Percentiles rank a stretch among this genome's conserved stretches.
These are phyloP conservation scores for Ispidina lecontei DNA, from an alignment of 2,797 vertebrate species.

Conservation along the genomic window DNA sequence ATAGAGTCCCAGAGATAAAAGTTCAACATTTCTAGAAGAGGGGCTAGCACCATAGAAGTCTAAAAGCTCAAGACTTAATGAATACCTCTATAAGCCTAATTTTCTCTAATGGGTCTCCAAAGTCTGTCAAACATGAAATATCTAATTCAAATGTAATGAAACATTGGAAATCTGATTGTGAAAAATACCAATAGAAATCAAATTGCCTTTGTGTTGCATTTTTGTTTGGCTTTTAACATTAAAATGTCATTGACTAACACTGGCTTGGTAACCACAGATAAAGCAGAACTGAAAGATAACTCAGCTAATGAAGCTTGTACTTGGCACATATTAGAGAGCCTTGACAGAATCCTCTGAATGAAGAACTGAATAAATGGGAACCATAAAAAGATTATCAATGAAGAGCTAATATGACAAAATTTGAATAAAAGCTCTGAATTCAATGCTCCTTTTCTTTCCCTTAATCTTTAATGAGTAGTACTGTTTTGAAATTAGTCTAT, in stretches of 20 bases:
- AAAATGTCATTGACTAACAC: constrained; percentile 68
- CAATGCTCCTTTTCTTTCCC: constrained; percentile 9
- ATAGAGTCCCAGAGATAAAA: background rate
- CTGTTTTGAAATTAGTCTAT: constrained; percentile 48
- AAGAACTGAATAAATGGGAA: constrained; percentile 10
- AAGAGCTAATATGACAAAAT: constrained; percentile 16
- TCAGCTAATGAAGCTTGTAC: constrained; percentile 71
- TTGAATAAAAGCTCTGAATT: constrained; percentile 23
- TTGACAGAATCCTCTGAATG: constrained; percentile 44
- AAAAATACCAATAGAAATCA: constrained; percentile 53
- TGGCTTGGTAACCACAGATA: constrained; percentile 40
- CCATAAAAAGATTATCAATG: constrained; percentile 1
- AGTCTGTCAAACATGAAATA: constrained; percentile 52
- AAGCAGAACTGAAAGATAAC: constrained; percentile 46
- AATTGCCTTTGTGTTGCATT: background rate
- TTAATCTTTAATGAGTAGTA: constrained; percentile 26
- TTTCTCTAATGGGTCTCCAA: constrained; percentile 49
- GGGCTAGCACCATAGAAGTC: background rate
- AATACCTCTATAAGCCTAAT: background rate
- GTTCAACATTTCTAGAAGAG: background rate
- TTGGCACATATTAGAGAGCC: constrained; percentile 32
- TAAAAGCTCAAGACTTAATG: constrained; percentile 2
- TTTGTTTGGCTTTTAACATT: constrained; percentile 30
- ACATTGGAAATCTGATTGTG: constrained; percentile 31
- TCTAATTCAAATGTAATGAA: constrained; percentile 57